Percentiles rank a stretch among this genome's conserved stretches.
Evolutionary conservation across 2,113 vertebrate genomes (phyloP).

Genomic region (Psettodes erumei): DNA sequence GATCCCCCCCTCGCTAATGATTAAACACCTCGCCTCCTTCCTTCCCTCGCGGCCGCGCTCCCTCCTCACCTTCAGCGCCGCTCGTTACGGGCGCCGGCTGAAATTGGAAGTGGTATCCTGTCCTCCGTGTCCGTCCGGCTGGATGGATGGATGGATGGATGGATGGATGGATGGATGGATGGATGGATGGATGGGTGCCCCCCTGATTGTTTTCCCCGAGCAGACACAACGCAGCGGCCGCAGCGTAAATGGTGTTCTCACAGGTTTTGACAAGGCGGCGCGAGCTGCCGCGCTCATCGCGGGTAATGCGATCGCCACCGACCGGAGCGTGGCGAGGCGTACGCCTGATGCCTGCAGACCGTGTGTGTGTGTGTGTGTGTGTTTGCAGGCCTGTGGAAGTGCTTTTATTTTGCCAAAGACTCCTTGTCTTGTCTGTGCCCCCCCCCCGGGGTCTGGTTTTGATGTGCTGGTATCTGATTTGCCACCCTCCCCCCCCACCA

Average conservation of each 20-base stretch:
- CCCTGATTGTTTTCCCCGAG: conserved; percentile 60
- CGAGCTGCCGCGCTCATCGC: conserved; percentile 50
- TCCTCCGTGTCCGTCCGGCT: no score
- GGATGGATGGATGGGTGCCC: conserved; percentile 42
- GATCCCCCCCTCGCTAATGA: conserved; percentile 60
- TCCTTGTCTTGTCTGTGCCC: conserved; percentile 47
- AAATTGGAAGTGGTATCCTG: conserved; percentile 35
- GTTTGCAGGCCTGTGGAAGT: conserved; percentile 20
- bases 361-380: conserved; percentile 3
- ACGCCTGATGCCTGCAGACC: no score
- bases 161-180: conserved; percentile 30
- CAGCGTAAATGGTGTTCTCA: conserved; percentile 41
- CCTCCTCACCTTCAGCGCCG: conserved; percentile 22
- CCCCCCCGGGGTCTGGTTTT: conserved; percentile 54
- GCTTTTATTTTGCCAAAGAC: conserved; percentile 54
- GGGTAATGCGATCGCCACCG: conserved; percentile 67
- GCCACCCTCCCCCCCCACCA: conserved; percentile 47
- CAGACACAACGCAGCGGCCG: conserved; percentile 17
- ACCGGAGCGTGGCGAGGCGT: conserved; percentile 54
- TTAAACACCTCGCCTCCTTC: conserved; percentile 43
- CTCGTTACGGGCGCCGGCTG: conserved; percentile 59
- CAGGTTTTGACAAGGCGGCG: conserved; percentile 63
- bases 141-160: conserved; percentile 38
- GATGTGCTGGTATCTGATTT: conserved; percentile 72
- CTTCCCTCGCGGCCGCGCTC: conserved; percentile 26